Evolutionary conservation across 2,888 invertebrate genomes (phyloP).

Genomic region (Nezara viridula): DNA sequence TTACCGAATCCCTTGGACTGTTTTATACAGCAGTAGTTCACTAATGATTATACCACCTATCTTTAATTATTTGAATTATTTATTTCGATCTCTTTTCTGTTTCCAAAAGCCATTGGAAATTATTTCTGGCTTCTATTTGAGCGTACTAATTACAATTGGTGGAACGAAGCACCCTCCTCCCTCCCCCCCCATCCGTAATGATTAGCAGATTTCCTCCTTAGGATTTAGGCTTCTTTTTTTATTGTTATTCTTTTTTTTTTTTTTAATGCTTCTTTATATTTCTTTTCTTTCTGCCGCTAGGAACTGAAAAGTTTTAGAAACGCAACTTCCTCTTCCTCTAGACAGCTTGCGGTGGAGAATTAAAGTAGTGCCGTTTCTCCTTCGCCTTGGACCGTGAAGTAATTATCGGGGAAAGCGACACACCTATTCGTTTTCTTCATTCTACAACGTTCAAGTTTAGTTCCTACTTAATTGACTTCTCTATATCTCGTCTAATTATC

Average conservation of each 20-base stretch:
- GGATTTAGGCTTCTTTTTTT: not conserved
- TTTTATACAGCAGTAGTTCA: not conserved
- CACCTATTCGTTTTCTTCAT: conserved; percentile 34
- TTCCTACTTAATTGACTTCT: not conserved
- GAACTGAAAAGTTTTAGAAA: conserved; percentile 24
- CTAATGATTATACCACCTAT: not conserved
- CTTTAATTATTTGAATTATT: no score
- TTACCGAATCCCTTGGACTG: not conserved
- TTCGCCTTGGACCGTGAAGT: conserved; percentile 45
- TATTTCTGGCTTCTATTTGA: not conserved
- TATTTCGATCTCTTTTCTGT: no score
- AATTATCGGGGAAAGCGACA: conserved; percentile 45
- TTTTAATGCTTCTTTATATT: not conserved
- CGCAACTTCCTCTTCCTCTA: conserved; percentile 26
- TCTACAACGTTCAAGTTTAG: not conserved
- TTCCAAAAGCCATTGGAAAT: not conserved
- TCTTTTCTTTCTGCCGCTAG: not conserved
- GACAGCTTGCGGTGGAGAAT: not conserved
- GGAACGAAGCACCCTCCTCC: not conserved
- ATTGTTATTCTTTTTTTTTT: not conserved
- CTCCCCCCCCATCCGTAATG: not conserved
- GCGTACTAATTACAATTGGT: not conserved
- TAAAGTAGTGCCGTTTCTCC: conserved; percentile 16
- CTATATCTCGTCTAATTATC: not conserved
- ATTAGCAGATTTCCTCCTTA: not conserved